These are phyloP conservation scores for Sigmodon hispidus DNA, from an alignment of 2,113 vertebrate genomes.

Conservation along the genomic window DNA sequence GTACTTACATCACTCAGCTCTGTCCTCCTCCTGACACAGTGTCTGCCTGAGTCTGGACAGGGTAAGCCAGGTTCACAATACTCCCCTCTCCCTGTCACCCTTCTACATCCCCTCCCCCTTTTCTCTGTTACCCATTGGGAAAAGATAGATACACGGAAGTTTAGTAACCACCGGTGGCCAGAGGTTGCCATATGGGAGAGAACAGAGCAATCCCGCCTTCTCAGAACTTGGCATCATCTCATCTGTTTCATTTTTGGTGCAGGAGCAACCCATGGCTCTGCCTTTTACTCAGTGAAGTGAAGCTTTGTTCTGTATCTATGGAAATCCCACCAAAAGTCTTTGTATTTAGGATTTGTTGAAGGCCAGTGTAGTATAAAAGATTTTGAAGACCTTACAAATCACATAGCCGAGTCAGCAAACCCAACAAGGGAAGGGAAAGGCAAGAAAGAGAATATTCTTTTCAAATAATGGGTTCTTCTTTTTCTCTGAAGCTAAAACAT, in stretches of 20 bases:
- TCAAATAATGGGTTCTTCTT: background rate
- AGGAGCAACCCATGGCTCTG: background rate
- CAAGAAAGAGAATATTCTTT: background rate
- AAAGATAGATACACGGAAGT: background rate
- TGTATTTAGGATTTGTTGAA: background rate
- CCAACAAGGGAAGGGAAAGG: background rate
- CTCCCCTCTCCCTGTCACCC: background rate
- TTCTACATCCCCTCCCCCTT: too few relatives aligned
- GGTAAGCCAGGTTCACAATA: background rate
- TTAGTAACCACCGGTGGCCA: background rate
- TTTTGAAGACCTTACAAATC: background rate
- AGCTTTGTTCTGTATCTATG: background rate
- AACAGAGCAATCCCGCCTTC: background rate
- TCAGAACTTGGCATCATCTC: background rate
- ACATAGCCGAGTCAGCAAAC: background rate
- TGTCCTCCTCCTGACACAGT: background rate
- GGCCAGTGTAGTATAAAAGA: background rate
- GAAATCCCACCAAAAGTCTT: background rate
- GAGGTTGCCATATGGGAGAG: background rate
- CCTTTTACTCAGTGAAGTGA: background rate
- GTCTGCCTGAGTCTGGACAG: background rate
- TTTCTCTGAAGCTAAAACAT: background rate
- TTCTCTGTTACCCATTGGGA: background rate
- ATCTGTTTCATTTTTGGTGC: background rate
- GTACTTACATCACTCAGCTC: background rate